Conservation (phyloP, 2,113 vertebrate species). For the Irena cyanogastra region DNA sequence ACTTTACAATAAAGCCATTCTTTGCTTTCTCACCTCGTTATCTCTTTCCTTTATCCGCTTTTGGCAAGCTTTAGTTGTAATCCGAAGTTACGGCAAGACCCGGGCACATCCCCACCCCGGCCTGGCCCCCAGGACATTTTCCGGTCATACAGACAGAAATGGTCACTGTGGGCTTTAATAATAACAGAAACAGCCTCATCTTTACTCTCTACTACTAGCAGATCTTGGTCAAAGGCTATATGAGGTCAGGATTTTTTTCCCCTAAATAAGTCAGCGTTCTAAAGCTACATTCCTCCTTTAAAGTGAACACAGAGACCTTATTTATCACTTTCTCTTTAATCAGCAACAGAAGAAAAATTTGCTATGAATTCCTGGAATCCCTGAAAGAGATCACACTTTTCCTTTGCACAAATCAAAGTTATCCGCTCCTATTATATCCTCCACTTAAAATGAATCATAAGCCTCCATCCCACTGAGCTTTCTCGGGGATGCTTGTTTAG, state of each 20-base stretch:
- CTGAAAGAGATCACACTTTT: constrained; percentile 30
- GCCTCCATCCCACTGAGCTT: constrained; percentile 21
- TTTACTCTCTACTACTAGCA: neutral
- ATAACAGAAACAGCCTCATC: neutral
- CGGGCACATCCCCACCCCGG: neutral
- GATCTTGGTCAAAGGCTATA: constrained; percentile 21
- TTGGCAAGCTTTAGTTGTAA: neutral
- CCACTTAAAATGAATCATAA: neutral
- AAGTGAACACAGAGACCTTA: neutral
- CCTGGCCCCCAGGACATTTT: neutral
- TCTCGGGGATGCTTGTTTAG: neutral
- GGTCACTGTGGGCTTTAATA: neutral
- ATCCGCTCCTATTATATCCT: constrained; percentile 7
- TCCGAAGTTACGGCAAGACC: neutral
- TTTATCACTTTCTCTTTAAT: constrained; percentile 43
- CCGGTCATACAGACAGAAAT: neutral
- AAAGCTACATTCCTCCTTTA: constrained; percentile 15
- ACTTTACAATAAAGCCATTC: neutral
- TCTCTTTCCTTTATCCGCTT: neutral
- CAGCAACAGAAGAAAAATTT: neutral
- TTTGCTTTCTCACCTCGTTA: neutral
- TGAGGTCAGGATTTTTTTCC: neutral
- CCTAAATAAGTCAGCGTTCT: constrained; percentile 7
- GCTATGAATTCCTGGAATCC: constrained; percentile 7
- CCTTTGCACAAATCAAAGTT: constrained; percentile 37